Evolutionary conservation across 2,113 vertebrate genomes (phyloP).

Genomic region (Aptenodytes forsteri): DNA sequence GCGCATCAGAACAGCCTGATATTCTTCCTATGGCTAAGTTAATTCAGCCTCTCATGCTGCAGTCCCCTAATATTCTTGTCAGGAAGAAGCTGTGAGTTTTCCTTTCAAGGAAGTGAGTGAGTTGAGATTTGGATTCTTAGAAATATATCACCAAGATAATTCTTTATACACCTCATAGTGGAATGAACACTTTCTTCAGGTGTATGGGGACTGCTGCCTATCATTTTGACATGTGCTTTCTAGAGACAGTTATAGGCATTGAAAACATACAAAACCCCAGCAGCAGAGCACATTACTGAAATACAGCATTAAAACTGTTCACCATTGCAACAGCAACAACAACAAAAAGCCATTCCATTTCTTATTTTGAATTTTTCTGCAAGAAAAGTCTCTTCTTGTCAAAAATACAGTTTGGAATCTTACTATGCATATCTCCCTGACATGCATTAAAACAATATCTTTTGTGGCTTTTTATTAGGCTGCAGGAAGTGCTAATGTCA

Average conservation of each 20-base stretch:
- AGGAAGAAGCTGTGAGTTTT: not conserved
- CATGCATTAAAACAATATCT: not conserved
- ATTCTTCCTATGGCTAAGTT: no score
- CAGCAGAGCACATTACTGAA: not conserved
- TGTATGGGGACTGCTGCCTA: not conserved
- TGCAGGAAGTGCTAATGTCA: slow-evolving; percentile 44
- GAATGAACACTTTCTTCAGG: slow-evolving; percentile 5
- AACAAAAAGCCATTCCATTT: not conserved
- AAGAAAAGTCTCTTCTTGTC: not conserved
- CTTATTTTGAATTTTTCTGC: not conserved
- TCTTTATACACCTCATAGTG: not conserved
- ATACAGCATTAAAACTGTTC: not conserved
- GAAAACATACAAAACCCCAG: not conserved
- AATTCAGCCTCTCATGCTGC: not conserved
- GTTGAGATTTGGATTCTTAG: not conserved
- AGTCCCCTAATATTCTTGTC: not conserved
- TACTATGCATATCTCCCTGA: not conserved
- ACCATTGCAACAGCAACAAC: not conserved
- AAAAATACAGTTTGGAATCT: slow-evolving; percentile 42
- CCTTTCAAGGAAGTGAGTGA: not conserved
- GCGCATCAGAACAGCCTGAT: not conserved
- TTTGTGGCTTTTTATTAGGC: slow-evolving; percentile 1
- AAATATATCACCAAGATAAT: not conserved
- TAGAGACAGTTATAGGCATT: not conserved
- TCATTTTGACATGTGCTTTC: slow-evolving; percentile 13